These are phyloP conservation scores for Microctenopoma lineatum DNA, from an alignment of 2,797 vertebrate genomes.

Conservation along the genomic window DNA sequence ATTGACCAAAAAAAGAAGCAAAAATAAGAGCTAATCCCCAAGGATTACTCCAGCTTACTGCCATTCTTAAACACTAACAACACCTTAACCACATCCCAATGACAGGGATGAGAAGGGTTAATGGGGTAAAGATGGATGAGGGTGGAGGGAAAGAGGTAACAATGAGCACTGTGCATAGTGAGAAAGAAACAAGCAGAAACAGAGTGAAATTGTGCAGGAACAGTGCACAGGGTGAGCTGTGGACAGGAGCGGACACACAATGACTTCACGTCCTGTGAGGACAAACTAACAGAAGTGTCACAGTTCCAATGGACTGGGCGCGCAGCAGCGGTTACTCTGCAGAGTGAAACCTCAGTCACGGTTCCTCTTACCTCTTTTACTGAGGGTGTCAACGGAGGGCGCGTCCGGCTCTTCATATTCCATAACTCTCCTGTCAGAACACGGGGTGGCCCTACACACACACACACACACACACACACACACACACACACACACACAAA, in stretches of 20 bases:
- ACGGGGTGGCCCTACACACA: constrained; percentile 44
- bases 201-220: constrained; percentile 5
- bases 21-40: constrained; percentile 74
- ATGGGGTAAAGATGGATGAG: constrained; percentile 57
- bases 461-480: constrained; percentile 19
- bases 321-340: not conserved
- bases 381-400: constrained; percentile 55
- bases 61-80: constrained; percentile 74
- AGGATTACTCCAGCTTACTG: constrained; percentile 75
- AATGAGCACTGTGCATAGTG: constrained; percentile 2
- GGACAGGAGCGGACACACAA: constrained; percentile 10
- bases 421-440: constrained; percentile 71
- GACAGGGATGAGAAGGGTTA: constrained; percentile 56
- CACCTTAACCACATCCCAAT: constrained; percentile 60
- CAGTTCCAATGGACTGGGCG: not conserved
- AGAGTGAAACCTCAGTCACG: constrained; percentile 7
- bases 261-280: not conserved
- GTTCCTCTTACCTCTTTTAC: constrained; percentile 70
- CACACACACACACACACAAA: constrained; percentile 16
- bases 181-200: constrained; percentile 3
- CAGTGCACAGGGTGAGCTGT: constrained; percentile 6
- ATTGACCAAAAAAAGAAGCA: constrained; percentile 66
- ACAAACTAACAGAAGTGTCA: constrained; percentile 2
- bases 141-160: constrained; percentile 33
- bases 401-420: constrained; percentile 76